Percentiles rank a stretch among this genome's conserved stretches.
Evolutionary conservation across 2,113 vertebrate species (phyloP).

Genomic region (Semnornis frantzii): DNA sequence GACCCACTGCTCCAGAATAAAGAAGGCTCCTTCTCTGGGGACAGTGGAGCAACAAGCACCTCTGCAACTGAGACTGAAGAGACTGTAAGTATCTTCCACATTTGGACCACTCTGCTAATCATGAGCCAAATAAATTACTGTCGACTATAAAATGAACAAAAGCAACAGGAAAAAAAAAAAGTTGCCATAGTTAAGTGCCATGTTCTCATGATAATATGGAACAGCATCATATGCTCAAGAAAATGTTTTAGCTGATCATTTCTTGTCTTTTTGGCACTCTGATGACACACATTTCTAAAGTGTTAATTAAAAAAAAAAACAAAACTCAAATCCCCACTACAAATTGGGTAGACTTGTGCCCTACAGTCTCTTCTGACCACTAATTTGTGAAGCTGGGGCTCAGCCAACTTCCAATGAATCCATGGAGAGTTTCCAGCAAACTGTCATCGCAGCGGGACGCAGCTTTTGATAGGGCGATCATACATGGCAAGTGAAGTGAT

Average conservation of each 20-base stretch:
- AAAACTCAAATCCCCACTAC: constrained; percentile 46
- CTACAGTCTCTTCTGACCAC: constrained; percentile 56
- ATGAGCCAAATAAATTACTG: background rate
- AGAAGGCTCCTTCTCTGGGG: no score
- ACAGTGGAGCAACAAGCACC: no score
- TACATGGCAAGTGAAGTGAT: constrained; percentile 25
- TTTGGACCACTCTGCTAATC: no score
- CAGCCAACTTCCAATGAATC: constrained; percentile 46
- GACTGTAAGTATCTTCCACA: no score
- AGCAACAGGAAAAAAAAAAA: background rate
- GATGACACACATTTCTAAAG: constrained; percentile 33
- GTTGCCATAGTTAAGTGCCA: background rate
- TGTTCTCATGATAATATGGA: background rate
- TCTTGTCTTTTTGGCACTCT: constrained; percentile 43
- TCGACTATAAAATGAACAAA: constrained; percentile 33
- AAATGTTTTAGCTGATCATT: constrained; percentile 37
- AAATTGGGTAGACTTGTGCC: constrained; percentile 45
- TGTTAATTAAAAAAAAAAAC: constrained; percentile 56
- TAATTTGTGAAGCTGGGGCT: constrained; percentile 53
- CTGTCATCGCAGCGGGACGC: constrained; percentile 31
- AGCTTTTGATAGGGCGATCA: constrained; percentile 22
- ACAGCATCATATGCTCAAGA: constrained; percentile 29
- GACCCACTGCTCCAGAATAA: no score
- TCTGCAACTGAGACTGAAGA: no score
- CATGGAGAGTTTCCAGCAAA: constrained; percentile 52